Evolutionary conservation across 2,888 invertebrate genomes (phyloP).

Genomic region (Trachelus stipa): DNA sequence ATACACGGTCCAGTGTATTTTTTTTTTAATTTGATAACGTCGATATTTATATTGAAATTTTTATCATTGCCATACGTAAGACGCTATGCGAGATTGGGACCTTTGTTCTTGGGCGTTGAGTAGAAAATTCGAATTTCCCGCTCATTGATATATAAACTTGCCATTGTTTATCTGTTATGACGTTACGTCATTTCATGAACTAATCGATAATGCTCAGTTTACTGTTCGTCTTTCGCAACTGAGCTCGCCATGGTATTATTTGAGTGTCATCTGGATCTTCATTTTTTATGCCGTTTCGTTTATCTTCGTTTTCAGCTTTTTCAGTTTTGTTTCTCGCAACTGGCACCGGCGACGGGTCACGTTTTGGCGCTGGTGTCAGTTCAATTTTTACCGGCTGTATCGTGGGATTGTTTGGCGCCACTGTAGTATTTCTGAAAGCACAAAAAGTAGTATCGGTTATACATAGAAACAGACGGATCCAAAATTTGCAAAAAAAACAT

Average conservation of each 20-base stretch:
- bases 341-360: slow-evolving; percentile 37
- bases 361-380: slow-evolving; percentile 32
- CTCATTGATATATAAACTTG: not conserved
- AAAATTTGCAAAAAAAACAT: not conserved
- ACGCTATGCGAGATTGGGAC: not conserved
- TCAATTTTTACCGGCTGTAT: not conserved
- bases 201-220: slow-evolving; percentile 84
- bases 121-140: not conserved
- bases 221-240: slow-evolving; percentile 90
- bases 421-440: slow-evolving; percentile 29
- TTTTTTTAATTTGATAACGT: not conserved
- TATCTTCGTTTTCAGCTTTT: slow-evolving; percentile 39
- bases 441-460: not conserved
- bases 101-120: not conserved
- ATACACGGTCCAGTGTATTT: not conserved
- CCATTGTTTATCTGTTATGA: not conserved
- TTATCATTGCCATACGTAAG: not conserved
- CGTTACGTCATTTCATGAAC: slow-evolving; percentile 24
- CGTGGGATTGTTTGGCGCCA: slow-evolving; percentile 25
- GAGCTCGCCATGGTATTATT: slow-evolving; percentile 91
- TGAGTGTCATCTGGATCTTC: slow-evolving; percentile 74
- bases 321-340: slow-evolving; percentile 48
- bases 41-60: not conserved
- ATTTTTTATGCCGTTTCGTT: slow-evolving; percentile 64
- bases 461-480: not conserved